A percentile compares a stretch with the other conserved stretches of the same genome.
Evolutionary conservation across 2,888 invertebrate genomes (phyloP).

Genomic region (Eupithecia insigniata): DNA sequence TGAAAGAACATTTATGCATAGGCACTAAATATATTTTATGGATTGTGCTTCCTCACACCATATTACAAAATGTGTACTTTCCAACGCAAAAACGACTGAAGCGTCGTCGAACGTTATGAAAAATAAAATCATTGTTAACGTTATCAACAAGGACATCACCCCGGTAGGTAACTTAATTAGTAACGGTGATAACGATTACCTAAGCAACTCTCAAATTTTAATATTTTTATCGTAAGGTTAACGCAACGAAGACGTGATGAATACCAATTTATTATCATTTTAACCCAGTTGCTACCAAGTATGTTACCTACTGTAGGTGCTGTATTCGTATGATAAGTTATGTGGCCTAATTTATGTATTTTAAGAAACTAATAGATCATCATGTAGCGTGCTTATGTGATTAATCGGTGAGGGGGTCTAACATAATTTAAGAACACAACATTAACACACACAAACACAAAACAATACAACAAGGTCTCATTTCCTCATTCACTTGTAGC

Average conservation of each 20-base stretch:
- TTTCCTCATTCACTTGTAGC: conserved; percentile 53
- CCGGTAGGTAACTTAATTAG: not conserved
- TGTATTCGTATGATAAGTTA: not conserved
- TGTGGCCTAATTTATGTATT: not conserved
- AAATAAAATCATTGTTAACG: no score
- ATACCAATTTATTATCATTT: not conserved
- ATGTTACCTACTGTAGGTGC: not conserved
- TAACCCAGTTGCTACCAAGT: not conserved
- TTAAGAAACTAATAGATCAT: conserved; percentile 30
- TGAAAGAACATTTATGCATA: no score
- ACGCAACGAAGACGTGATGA: not conserved
- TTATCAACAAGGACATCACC: no score
- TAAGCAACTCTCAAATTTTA: not conserved
- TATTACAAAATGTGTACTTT: no score
- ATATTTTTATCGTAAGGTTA: not conserved
- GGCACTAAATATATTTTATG: no score
- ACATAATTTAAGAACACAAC: conserved; percentile 26
- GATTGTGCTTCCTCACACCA: no score
- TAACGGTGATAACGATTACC: not conserved
- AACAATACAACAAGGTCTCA: conserved; percentile 8
- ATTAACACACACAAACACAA: conserved; percentile 28
- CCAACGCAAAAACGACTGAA: no score
- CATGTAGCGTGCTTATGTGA: conserved; percentile 36
- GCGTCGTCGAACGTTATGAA: no score
- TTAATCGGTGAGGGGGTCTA: conserved; percentile 37